phyloP scores from a whole-genome alignment of 2,888 invertebrate genomes.

The Rosalia funebris region DNA sequence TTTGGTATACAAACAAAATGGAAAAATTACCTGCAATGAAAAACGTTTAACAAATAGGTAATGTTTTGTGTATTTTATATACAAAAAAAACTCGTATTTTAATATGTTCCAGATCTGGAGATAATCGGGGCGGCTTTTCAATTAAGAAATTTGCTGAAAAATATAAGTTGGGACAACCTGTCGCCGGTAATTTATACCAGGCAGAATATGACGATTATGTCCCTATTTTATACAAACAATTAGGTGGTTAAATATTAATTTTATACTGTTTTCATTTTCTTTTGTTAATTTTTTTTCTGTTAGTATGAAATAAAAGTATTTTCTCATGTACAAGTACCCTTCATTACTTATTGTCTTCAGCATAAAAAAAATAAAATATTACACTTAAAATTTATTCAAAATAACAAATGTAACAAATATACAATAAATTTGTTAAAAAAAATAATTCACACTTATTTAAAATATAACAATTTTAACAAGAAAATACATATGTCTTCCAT shows the following conservation, averaged over 20 bases:
- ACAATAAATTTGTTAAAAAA: conserved; percentile 1
- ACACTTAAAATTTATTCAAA: conserved; percentile 19
- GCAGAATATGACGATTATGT: conserved; percentile 92
- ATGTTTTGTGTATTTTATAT: conserved; percentile 31
- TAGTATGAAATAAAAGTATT: too few relatives aligned
- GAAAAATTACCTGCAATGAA: conserved; percentile 52
- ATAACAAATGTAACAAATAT: conserved; percentile 23
- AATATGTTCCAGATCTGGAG: conserved; percentile 65
- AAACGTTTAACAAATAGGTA: conserved; percentile 46
- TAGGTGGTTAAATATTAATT: conserved; percentile 27
- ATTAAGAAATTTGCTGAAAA: conserved; percentile 82
- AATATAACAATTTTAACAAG: too few relatives aligned
- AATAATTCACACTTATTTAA: neutral
- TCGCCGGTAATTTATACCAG: conserved; percentile 89
- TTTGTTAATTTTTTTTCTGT: too few relatives aligned
- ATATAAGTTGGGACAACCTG: conserved; percentile 82
- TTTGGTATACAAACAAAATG: conserved; percentile 65
- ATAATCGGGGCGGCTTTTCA: conserved; percentile 72
- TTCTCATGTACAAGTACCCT: too few relatives aligned
- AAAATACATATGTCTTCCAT: too few relatives aligned
- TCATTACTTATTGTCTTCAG: too few relatives aligned
- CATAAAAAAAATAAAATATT: too few relatives aligned
- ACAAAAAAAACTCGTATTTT: neutral
- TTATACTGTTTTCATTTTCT: neutral
- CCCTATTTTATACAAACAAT: conserved; percentile 83